Evolutionary conservation across 2,797 vertebrate genomes (phyloP), one percentile per base, ranked within the genome.

Genomic region (Enoplosus armatus): DNA sequence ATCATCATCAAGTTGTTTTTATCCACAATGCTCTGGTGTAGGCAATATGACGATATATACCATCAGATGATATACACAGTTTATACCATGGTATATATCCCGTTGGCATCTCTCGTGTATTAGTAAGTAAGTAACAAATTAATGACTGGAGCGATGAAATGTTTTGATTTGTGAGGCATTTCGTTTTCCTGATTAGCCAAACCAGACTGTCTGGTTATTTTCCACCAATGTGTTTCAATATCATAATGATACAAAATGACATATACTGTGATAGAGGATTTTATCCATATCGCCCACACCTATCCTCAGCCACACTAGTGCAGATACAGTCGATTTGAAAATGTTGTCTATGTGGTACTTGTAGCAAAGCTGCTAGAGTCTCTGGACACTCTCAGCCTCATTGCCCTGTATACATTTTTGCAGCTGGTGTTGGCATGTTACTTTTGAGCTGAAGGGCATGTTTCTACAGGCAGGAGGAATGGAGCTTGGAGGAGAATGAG

Each of bases 381-480:
- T 16, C 60, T 33, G 22, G 11, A 74, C 4, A 11, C 10, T 24
- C n/a, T 61, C 24, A 53, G 35, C 59, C 29, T 65, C n/a, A 18
- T n/a, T 75, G n/a, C 12, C 18, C 22, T 50, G 50, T 63, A 20
- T 73, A 66, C 0, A 20, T 59, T 66, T 76, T 56, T 84, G 35
- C 29, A 35, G 69, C 63, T 71, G 1, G 0, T 55, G 47, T 63
- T 63, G 45, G 35, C 65, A 62, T 65, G 72, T 72, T 79, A 6
- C 50, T 60, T 48, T 56, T 54, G 16, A 70, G 66, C 72, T 71
- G 31, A 24, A 18, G 22, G 67, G 61, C 80, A 1, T 88, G 89
- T 87, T 83, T 66, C 61, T 59, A 84, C 90, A 85, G 35, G 90
- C 75, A 35, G 33, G 33, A 65, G 62, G 58, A 82, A 67, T 62